Conservation (phyloP, 2,888 invertebrate species). For the Trissolcus brochymenae region DNA sequence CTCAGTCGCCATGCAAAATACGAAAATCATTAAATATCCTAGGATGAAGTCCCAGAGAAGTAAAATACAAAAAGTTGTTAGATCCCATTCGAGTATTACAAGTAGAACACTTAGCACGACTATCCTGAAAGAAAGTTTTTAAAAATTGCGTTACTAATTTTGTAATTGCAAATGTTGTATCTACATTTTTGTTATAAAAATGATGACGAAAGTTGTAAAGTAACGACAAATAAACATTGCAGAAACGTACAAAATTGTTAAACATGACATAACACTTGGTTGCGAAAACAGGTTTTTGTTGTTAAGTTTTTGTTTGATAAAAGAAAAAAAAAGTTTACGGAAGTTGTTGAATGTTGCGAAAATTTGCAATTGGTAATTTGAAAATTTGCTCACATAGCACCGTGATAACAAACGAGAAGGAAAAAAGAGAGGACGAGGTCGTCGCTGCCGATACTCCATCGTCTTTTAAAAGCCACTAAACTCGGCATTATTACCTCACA, state of each 20-base stretch:
- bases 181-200: neutral
- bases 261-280: no score
- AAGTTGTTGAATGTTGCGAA: no score
- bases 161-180: neutral
- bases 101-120: constrained; percentile 80
- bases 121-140: constrained; percentile 78
- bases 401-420: constrained; percentile 83
- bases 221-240: no score
- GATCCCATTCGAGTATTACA: constrained; percentile 79
- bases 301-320: no score
- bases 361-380: no score
- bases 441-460: constrained; percentile 91
- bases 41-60: constrained; percentile 80
- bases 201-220: no score
- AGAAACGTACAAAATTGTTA: no score
- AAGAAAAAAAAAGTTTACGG: no score
- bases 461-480: constrained; percentile 86
- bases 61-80: constrained; percentile 76
- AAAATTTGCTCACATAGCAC: constrained; percentile 82
- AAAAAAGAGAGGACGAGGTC: constrained; percentile 89
- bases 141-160: neutral
- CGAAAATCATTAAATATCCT: constrained; percentile 81
- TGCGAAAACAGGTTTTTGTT: no score
- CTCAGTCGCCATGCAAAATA: constrained; percentile 82
- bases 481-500: constrained; percentile 82